These are phyloP conservation scores for Rynchops niger DNA, from an alignment of 2,113 vertebrate species.

Conservation along the genomic window DNA sequence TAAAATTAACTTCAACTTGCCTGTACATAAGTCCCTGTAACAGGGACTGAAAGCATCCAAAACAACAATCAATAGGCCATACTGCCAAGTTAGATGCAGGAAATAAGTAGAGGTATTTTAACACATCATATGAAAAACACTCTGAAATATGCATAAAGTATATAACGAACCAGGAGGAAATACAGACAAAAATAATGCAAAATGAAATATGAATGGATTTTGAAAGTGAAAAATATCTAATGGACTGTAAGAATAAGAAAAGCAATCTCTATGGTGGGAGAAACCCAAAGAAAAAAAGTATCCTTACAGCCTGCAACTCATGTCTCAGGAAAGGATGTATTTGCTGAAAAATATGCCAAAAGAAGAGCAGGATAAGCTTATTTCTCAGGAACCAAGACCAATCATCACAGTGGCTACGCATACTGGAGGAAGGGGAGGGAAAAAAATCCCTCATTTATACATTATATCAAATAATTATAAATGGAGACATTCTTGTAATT, in stretches of 20 bases:
- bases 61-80: not conserved
- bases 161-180: not conserved
- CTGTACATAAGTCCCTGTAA: not conserved
- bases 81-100: not conserved
- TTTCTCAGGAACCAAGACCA: not conserved
- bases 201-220: not conserved
- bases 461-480: not conserved
- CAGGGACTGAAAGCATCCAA: not conserved
- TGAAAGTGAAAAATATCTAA: not conserved
- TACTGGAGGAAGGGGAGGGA: not conserved
- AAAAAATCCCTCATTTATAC: not conserved
- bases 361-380: not conserved
- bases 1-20: not conserved
- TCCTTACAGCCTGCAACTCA: not conserved
- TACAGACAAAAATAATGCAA: slow-evolving; percentile 4
- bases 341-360: not conserved
- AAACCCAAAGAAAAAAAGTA: not conserved
- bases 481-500: not conserved
- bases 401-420: not conserved
- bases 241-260: not conserved
- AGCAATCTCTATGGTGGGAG: not conserved
- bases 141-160: slow-evolving; percentile 9
- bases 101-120: not conserved
- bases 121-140: not conserved
- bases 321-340: not conserved